Evolutionary conservation across 2,797 vertebrate genomes (phyloP).

Genomic region (Enteromius unitaeniatus): DNA sequence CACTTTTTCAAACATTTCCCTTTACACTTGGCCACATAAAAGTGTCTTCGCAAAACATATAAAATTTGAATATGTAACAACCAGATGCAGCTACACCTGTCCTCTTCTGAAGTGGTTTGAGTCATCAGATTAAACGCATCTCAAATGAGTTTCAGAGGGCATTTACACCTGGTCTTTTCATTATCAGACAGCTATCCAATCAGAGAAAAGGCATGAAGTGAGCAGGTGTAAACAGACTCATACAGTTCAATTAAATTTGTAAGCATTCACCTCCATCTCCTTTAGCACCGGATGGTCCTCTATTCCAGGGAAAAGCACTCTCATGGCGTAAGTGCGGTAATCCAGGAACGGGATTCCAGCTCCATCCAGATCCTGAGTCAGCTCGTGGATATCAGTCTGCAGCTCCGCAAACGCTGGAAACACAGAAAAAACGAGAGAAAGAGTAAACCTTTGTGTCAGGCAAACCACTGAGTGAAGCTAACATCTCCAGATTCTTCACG

Average conservation of each 20-base stretch:
- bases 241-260: background rate
- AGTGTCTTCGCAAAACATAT: too few relatives aligned
- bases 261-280: slow-evolving; percentile 91
- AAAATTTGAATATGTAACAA: too few relatives aligned
- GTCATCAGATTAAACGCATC: too few relatives aligned
- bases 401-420: slow-evolving; percentile 92
- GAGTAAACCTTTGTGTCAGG: background rate
- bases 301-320: slow-evolving; percentile 96
- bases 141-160: too few relatives aligned
- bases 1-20: too few relatives aligned
- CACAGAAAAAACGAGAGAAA: background rate
- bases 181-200: background rate
- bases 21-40: too few relatives aligned
- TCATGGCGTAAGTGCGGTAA: slow-evolving; percentile 98
- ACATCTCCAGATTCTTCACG: background rate
- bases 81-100: too few relatives aligned
- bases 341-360: slow-evolving; percentile 97
- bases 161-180: background rate
- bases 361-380: slow-evolving; percentile 95
- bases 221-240: background rate
- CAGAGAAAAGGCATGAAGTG: background rate
- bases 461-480: background rate
- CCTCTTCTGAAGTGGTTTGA: background rate
- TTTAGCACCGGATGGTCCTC: slow-evolving; percentile 98
- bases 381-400: slow-evolving; percentile 96